Evolutionary conservation across 1,140 invertebrate genomes (phyloP).

Genomic region (Pogonus chalceus): DNA sequence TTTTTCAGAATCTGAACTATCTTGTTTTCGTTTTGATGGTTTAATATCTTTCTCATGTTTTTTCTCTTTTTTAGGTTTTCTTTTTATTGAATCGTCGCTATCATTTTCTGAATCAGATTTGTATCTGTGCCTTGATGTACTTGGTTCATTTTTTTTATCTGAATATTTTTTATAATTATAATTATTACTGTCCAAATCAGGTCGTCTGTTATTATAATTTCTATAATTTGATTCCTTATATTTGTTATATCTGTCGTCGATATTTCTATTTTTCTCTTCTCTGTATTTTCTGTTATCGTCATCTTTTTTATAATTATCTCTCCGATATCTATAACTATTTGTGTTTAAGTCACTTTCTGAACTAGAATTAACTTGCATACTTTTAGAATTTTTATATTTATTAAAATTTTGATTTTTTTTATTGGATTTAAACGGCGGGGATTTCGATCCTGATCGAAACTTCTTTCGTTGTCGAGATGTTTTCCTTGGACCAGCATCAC

Average conservation of each 20-base stretch:
- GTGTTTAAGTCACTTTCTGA: too few relatives aligned
- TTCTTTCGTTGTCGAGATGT: background rate
- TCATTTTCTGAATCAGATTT: slow-evolving; percentile 8
- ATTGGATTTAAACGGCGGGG: background rate
- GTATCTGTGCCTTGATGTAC: background rate
- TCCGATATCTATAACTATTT: too few relatives aligned
- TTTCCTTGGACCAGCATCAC: background rate
- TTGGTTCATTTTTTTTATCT: background rate
- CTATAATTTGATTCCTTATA: background rate
- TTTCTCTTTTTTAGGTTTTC: slow-evolving; percentile 3
- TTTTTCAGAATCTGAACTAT: slow-evolving; percentile 13
- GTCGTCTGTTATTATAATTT: too few relatives aligned
- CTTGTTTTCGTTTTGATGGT: slow-evolving; percentile 2
- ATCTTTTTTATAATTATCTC: too few relatives aligned
- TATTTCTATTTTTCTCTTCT: background rate
- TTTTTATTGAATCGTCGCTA: slow-evolving; percentile 4
- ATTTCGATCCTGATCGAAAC: background rate
- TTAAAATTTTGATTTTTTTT: background rate
- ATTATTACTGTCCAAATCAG: too few relatives aligned
- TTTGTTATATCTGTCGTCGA: background rate
- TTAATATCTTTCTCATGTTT: slow-evolving; percentile 11
- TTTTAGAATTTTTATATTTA: background rate
- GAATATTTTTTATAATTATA: background rate
- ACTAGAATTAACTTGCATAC: slow-evolving; percentile 3
- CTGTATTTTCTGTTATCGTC: background rate